A percentile compares a stretch with the other conserved stretches of the same genome.
phyloP scores from a whole-genome alignment of 1,140 invertebrate species.

The Hydropsyche tenuis region DNA sequence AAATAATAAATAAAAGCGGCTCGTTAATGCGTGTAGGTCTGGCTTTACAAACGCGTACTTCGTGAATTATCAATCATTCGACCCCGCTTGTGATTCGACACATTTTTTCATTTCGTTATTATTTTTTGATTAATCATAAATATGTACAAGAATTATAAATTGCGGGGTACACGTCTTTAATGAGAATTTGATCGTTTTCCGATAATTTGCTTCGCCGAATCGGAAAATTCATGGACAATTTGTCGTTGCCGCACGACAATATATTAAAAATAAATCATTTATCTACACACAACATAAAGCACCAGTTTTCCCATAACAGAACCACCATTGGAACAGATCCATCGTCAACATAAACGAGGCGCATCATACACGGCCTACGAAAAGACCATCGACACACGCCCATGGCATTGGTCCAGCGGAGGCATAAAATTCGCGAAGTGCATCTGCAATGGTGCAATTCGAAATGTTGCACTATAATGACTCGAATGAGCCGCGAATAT shows the following conservation, averaged over 20 bases:
- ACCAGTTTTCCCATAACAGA: too few species aligned
- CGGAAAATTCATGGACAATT: slow-evolving; percentile 3
- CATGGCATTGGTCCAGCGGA: slow-evolving; percentile 21
- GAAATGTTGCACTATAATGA: slow-evolving; percentile 26
- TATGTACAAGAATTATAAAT: neutral
- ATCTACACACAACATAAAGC: too few species aligned
- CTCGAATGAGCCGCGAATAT: slow-evolving; percentile 1
- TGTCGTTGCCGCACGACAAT: neutral
- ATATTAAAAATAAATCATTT: too few species aligned
- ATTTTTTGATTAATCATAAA: too few species aligned
- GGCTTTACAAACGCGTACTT: neutral
- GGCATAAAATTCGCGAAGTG: slow-evolving; percentile 13
- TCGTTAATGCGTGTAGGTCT: neutral
- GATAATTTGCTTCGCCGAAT: neutral
- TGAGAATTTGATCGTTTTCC: slow-evolving; percentile 16
- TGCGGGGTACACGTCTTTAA: neutral
- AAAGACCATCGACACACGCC: neutral
- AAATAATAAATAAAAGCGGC: slow-evolving; percentile 24
- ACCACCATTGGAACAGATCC: too few species aligned
- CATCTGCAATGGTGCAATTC: neutral
- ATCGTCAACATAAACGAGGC: too few species aligned
- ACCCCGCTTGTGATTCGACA: neutral
- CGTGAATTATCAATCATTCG: slow-evolving; percentile 16
- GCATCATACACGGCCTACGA: neutral
- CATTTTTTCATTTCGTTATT: neutral